Evolutionary conservation across 37 sponge, comb jelly and placozoan species (phyloP), one percentile per base, ranked within the genome.

Genomic region (Theonella swinhoei): DNA sequence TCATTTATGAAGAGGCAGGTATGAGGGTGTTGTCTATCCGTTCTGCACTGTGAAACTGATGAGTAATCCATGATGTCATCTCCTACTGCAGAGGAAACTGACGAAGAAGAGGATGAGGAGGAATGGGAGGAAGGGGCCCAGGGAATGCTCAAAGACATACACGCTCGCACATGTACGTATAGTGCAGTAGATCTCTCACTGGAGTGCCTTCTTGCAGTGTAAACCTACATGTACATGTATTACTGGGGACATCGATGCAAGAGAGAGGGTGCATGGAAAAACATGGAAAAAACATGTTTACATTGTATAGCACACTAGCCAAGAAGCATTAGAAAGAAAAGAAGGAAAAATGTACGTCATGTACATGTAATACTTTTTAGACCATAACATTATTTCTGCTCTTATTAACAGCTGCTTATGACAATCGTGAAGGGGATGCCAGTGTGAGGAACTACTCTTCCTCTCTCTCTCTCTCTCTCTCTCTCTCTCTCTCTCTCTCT

Each of bases 51-150:
- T n/a, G n/a, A n/a, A n/a, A n/a, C n/a, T n/a, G n/a, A n/a, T n/a
- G n/a, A n/a, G n/a, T n/a, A n/a, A n/a, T n/a, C n/a, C n/a, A n/a
- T n/a, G n/a, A n/a, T n/a, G n/a, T n/a, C n/a, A n/a, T n/a, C n/a
- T n/a, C 25, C 66, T 34, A 35, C 54, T 25, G 2, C 64, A 88
- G 83, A 88, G 83, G 83, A 88, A 35, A 88, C 89, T 14, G 83
- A 77, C 54, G 89, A 72, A 30, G 89, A 84, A 42, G 94, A 93
- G 60, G 94, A 93, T 25, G 94, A 89, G 7, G 85, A 93, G 35
- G 88, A 87, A 17, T 76, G 80, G 58, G 89, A 89, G 42, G 68
- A 74, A 54, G 90, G 70, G 17, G 78, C 69, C 30, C 70, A 42
- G 28, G 64, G 40, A 42, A 32, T 35, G 66, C 23, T 47, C 43